Base-by-base conservation (phyloP, 2,113 vertebrate genomes). In the Halichoerus grypus region DNA sequence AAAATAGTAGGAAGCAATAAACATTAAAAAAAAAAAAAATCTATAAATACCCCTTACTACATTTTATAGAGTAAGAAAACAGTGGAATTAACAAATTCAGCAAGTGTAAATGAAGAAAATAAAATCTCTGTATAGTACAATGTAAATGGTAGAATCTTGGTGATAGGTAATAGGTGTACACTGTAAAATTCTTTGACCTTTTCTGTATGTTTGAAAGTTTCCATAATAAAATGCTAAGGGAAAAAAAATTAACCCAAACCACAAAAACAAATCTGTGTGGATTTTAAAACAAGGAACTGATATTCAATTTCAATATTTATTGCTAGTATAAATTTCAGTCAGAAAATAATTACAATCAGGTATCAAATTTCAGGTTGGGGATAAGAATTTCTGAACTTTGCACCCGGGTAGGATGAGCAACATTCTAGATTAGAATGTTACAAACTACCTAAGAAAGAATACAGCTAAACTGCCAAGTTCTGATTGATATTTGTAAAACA, bases 1-100 rank as follows among this genome's bases (percentile, higher is more conserved):
- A 79, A 97, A 94, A 93, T 4, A 95, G 6, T 21, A 84, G 9
- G 55, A 97, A 94, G 33, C n/a, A 92, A 80, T 28, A 95, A 97
- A 85, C 11, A 72, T 53, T 18, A 22, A 51, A 53, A 81, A 36
- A 95, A 36, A 95, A 80, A 95, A 69, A 95, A 72, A 95, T 8
- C 74, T 83, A 81, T 16, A 71, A 94, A 77, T 49, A 87, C 36
- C 6, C 6, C 22, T 89, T 36, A 96, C 10, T 83, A n/a, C 1
- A 87, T 79, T 24, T 88, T 83, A 72, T 39, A 94, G 28, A 94
- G 28, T n/a, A 94, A 95, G 18, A 61, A 79, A 85, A 61, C 0
- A 33, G 28, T 18, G 4, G 16, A 82, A 71, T 57, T 91, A 88
- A 53, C 63, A 71, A 69, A 81, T 49, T 72, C 39, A 79, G 7